Percentiles rank a stretch among this genome's conserved stretches.
Conservation (phyloP, 2,797 vertebrate genomes). For the Sphenopsis melanotis region DNA sequence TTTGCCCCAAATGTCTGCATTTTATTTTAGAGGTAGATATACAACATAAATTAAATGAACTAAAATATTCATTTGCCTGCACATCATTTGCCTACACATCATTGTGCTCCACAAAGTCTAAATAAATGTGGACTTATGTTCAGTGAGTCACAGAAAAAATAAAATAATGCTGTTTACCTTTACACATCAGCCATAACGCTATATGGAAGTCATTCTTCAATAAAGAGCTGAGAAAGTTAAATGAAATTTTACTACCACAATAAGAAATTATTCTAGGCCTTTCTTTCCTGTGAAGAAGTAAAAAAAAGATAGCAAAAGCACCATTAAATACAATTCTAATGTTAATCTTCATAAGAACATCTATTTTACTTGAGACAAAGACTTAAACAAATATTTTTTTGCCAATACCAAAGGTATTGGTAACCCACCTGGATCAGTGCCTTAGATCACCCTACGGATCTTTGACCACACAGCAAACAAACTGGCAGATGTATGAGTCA, state of each 20-base stretch:
- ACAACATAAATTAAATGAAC: not conserved
- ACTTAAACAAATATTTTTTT: not conserved
- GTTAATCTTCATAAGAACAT: not conserved
- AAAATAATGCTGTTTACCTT: constrained; percentile 15
- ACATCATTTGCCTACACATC: not conserved
- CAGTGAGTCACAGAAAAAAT: constrained; percentile 17
- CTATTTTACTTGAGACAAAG: not conserved
- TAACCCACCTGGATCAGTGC: not conserved
- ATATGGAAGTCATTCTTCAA: not conserved
- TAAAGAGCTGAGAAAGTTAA: not conserved
- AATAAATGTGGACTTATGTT: not conserved
- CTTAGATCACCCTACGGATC: not conserved
- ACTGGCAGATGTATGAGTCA: not conserved
- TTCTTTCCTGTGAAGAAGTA: not conserved
- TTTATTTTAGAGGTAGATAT: not conserved
- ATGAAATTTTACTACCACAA: not conserved
- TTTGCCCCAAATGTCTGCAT: not conserved
- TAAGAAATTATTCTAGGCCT: not conserved
- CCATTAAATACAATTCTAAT: not conserved
- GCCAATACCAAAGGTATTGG: not conserved
- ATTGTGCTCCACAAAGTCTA: not conserved
- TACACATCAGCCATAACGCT: not conserved
- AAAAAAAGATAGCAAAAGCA: not conserved
- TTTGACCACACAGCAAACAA: not conserved
- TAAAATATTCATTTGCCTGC: not conserved